Conservation (phyloP, 2,113 vertebrate genomes). For the Calonectris borealis region DNA sequence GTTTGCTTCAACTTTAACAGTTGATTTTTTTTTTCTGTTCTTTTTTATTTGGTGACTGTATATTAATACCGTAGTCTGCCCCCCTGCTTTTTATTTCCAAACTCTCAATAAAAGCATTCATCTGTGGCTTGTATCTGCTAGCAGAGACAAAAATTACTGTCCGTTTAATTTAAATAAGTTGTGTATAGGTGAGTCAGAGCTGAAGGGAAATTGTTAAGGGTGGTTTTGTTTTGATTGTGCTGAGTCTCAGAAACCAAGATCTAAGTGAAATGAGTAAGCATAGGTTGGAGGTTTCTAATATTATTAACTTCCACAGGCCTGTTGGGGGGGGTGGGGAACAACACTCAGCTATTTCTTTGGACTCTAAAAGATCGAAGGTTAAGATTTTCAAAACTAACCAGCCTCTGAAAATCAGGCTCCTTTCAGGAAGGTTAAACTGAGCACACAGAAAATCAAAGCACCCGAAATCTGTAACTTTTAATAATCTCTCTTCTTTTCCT, state of each 20-base stretch:
- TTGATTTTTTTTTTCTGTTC: not conserved
- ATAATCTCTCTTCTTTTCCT: not conserved
- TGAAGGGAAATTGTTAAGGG: not conserved
- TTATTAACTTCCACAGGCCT: not conserved
- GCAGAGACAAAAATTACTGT: not conserved
- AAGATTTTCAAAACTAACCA: not conserved
- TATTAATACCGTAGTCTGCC: not conserved
- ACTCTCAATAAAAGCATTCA: not conserved
- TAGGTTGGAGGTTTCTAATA: not conserved
- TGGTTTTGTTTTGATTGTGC: not conserved
- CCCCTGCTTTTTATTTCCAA: not conserved
- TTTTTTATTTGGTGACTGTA: not conserved
- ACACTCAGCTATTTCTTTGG: not conserved
- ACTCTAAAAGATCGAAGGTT: not conserved
- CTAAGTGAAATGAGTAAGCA: not conserved
- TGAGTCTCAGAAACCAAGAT: not conserved
- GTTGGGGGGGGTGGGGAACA: not conserved
- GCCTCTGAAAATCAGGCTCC: not conserved
- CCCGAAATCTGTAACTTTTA: not conserved
- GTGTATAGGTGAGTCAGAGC: not conserved
- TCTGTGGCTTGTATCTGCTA: not conserved
- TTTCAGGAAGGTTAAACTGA: not conserved
- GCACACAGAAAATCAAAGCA: not conserved
- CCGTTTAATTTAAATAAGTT: not conserved
- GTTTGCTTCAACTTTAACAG: not conserved